Base-by-base conservation (phyloP, 2,113 vertebrate species). In the Delphinapterus leucas region DNA sequence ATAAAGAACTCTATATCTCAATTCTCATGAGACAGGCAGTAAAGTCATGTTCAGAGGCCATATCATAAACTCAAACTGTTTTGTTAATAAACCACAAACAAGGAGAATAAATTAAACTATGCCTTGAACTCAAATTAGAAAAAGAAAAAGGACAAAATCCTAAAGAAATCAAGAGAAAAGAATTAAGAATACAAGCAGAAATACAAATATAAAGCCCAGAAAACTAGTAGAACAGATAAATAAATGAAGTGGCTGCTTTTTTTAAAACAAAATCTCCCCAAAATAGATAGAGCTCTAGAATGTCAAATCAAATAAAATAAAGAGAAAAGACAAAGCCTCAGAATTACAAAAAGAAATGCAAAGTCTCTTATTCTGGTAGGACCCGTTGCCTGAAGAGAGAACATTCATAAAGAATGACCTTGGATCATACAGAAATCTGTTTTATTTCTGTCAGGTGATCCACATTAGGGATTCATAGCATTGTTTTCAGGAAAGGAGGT, bases 91-190 rank as follows among this genome's bases (percentile, higher is more conserved):
- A 36, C n/a, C 33, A 44, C 15, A 93, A 73, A 61, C 33, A 81
- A 65, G 23, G 5, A 90, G 96, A 89, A 96, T 14, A 65, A 79
- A 60, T 88, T 60, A 93, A 81, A 92, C 70, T 93, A 79, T 76
- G 17, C 31, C 21, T 95, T 76, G 17, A 88, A 83, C 18, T 96
- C 63, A 95, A 97, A 90, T 90, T 71, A 65, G 18, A 85, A 85
- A 87, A 96, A 90, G 28, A 5, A 77, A n/a, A 61, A 95, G 23
- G 41, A 61, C 28, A 86, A 88, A 95, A 84, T 65, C 11, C 3
- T 71, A 80, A 61, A 94, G 12, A 92, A 95, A 83, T 15, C 2
- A 63, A 90, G 4, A 91, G 47, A 91, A 38, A 63, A 5, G 26
- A 85, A 86, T 70, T 76, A 79, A 49, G 23, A 87, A 83, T 38